Base-by-base conservation (phyloP, 2,113 vertebrate genomes). In the Indicator maculatus region DNA sequence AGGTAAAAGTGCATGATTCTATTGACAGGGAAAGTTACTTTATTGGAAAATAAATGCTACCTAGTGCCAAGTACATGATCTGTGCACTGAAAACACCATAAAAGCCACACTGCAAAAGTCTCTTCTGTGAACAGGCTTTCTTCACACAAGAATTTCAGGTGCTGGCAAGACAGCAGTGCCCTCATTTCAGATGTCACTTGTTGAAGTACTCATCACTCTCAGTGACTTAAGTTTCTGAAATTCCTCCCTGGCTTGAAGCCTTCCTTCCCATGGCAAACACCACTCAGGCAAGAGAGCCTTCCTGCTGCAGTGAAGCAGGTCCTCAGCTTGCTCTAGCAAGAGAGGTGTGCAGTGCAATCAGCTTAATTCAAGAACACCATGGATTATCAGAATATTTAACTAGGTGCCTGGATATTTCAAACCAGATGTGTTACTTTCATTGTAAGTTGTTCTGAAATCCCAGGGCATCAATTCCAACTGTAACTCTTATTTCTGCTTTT, bases 401-500 rank as follows among this genome's bases (percentile, higher is more conserved):
- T 27, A 60, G 6, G 21, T n/a, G 20, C 27, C 17, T 50, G 27
- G 69, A 36, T 58, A 72, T 36, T 77, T 58, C 17, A 66, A 53
- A 67, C 64, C 0, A 56, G 16, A 1, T 11, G 6, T 11, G 47
- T 77, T 28, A 11, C n/a, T 50, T 94, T 45, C 41, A 63, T 84
- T 33, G n/a, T 31, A 12, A 50, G 15, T 31, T 41, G 28, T 31
- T 55, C 50, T n/a, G 24, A 73, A 88, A 73, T 58, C 14, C 36
- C 36, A 79, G n/a, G 24, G 58, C 45, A n/a, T 2, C 55, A 52
- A 30, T 73, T 84, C 47, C 11, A n/a, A 30, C 30, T 72, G 6
- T 36, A 95, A 27, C 38, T 45, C 75, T 44, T 59, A 95, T 94
- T 97, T 97, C 97, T 97, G 97, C 50, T 97, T 97, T 97, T 96